phyloP scores from a whole-genome alignment of 2,113 vertebrate species.

The Oxygymnocypris stewartii region DNA sequence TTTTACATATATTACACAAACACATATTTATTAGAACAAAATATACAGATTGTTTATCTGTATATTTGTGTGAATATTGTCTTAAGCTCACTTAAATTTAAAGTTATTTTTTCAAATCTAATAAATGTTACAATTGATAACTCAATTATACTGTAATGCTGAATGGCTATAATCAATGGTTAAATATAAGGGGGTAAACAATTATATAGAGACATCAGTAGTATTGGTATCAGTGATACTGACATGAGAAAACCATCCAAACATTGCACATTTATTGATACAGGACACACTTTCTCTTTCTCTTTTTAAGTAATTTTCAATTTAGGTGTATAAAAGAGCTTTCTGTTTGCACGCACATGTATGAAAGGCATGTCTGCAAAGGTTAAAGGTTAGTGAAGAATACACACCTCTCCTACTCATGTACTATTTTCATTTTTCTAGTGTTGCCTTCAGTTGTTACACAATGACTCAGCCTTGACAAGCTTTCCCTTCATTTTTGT shows the following conservation, averaged over 20 bases:
- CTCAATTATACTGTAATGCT: no score
- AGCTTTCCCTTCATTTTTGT: slow-evolving; percentile 60
- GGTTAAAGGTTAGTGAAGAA: slow-evolving; percentile 48
- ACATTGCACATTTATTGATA: background rate
- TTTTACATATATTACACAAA: no score
- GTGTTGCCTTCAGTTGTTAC: slow-evolving; percentile 29
- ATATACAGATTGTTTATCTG: no score
- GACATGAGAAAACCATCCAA: background rate
- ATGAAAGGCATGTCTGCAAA: slow-evolving; percentile 18
- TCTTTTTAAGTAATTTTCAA: background rate
- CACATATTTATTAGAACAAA: no score
- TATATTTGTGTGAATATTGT: no score
- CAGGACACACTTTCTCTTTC: background rate
- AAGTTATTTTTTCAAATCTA: no score
- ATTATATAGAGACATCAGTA: no score
- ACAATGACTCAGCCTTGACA: slow-evolving; percentile 50
- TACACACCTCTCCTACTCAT: slow-evolving; percentile 27
- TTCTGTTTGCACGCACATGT: slow-evolving; percentile 1
- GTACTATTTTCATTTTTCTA: slow-evolving; percentile 2
- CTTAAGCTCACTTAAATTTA: no score
- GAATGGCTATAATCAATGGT: no score
- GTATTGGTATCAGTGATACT: no score
- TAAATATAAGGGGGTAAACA: no score
- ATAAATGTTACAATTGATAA: no score
- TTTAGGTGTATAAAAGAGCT: background rate